phyloP scores from a whole-genome alignment of 2,888 invertebrate genomes.

The Eurytoma adleriae region DNA sequence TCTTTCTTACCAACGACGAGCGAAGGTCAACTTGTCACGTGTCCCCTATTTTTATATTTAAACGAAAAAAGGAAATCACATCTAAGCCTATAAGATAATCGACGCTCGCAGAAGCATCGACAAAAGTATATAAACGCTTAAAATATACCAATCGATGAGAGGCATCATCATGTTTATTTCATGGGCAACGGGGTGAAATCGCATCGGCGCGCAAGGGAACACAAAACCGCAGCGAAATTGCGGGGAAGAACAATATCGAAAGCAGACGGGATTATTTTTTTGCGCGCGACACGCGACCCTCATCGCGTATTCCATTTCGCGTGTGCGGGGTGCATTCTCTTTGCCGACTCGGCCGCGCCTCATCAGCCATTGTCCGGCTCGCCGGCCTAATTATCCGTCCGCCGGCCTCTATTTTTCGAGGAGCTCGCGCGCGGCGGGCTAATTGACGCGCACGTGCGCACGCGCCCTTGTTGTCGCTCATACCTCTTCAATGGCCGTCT shows the following conservation, averaged over 20 bases:
- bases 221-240: conserved; percentile 24
- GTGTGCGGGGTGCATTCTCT: conserved; percentile 68
- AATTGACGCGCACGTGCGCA: conserved; percentile 63
- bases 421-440: conserved; percentile 55
- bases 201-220: neutral
- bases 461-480: conserved; percentile 39
- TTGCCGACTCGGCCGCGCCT: conserved; percentile 61
- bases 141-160: too few relatives aligned
- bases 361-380: conserved; percentile 70
- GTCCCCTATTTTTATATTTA: too few relatives aligned
- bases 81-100: too few relatives aligned
- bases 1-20: too few relatives aligned
- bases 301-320: conserved; percentile 74
- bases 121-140: too few relatives aligned
- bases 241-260: too few relatives aligned
- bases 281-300: conserved; percentile 62
- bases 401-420: conserved; percentile 46
- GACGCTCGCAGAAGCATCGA: too few relatives aligned
- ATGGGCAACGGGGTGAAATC: too few relatives aligned
- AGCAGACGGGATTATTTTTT: too few relatives aligned
- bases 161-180: too few relatives aligned
- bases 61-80: too few relatives aligned
- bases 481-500: conserved; percentile 34
- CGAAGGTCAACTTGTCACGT: too few relatives aligned
- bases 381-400: conserved; percentile 61